Conservation (phyloP, 2,888 invertebrate species). For the Disparrhopalites patrizii region DNA sequence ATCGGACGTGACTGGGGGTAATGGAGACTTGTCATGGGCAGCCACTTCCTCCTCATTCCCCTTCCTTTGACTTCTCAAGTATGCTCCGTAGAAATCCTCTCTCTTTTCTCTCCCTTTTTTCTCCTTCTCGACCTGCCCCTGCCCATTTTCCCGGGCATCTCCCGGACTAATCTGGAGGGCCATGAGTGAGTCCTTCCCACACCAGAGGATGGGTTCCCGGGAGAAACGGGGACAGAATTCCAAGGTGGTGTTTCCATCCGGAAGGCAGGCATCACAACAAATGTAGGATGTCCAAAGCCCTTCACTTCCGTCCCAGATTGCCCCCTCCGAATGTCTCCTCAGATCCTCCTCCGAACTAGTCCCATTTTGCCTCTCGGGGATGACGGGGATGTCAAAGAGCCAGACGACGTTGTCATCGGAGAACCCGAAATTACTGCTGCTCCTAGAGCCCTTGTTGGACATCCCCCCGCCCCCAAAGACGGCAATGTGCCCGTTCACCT, state of each 20-base stretch:
- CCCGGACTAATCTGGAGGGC: constrained; percentile 41
- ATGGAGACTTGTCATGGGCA: constrained; percentile 1
- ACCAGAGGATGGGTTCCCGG: constrained; percentile 48
- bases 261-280: constrained; percentile 48
- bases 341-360: neutral
- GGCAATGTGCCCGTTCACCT: constrained; percentile 33
- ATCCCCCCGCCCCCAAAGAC: constrained; percentile 37
- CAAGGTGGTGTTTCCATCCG: constrained; percentile 43
- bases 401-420: constrained; percentile 43
- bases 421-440: constrained; percentile 28
- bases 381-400: constrained; percentile 39
- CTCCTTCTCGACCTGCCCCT: neutral
- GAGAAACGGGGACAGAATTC: constrained; percentile 49
- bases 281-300: constrained; percentile 49
- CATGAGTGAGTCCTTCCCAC: constrained; percentile 45
- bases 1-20: neutral
- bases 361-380: neutral
- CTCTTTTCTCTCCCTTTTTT: neutral
- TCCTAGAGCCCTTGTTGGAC: constrained; percentile 3
- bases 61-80: neutral
- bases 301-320: constrained; percentile 30
- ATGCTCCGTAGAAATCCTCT: neutral
- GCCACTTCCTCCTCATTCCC: neutral
- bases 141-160: neutral
- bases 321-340: constrained; percentile 11